These are phyloP conservation scores for Orthosia cruda DNA, from an alignment of 2,888 invertebrate species.

Conservation along the genomic window DNA sequence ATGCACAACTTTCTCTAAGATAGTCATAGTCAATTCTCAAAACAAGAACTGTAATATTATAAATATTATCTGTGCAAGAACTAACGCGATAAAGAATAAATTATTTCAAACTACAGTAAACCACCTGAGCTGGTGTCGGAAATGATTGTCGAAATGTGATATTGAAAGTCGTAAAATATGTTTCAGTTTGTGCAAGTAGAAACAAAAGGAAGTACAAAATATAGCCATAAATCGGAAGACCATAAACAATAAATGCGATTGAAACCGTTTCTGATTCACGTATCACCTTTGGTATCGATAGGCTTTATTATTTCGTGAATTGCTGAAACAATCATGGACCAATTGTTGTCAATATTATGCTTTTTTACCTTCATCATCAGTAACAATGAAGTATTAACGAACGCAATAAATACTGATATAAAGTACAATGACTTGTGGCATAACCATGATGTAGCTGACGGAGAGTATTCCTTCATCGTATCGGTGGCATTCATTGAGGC, in stretches of 20 bases:
- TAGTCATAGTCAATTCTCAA: too few relatives aligned
- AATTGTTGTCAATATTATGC: slow-evolving; percentile 11
- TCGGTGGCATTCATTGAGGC: not conserved
- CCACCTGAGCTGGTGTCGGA: not conserved
- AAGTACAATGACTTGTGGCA: slow-evolving; percentile 21
- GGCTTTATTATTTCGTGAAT: not conserved
- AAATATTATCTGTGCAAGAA: too few relatives aligned
- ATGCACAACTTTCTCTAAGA: too few relatives aligned
- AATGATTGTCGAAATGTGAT: not conserved
- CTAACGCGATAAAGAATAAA: too few relatives aligned
- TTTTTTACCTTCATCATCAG: slow-evolving; percentile 10
- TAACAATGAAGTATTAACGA: not conserved
- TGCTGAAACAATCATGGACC: slow-evolving; percentile 20
- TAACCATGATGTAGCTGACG: slow-evolving; percentile 21
- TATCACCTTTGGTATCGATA: not conserved
- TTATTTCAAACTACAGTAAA: not conserved
- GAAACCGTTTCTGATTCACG: not conserved
- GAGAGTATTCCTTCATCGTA: slow-evolving; percentile 37
- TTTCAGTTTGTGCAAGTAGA: slow-evolving; percentile 1
- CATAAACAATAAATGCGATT: slow-evolving; percentile 21
- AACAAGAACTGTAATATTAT: too few relatives aligned
- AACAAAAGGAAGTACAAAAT: slow-evolving; percentile 29
- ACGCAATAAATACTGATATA: slow-evolving; percentile 2
- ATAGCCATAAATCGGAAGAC: slow-evolving; percentile 28
- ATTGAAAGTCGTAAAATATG: slow-evolving; percentile 18